Evolutionary conservation across 2,113 vertebrate genomes (phyloP), one percentile per base, ranked within the genome.

Genomic region (Emydura subglobosa): DNA sequence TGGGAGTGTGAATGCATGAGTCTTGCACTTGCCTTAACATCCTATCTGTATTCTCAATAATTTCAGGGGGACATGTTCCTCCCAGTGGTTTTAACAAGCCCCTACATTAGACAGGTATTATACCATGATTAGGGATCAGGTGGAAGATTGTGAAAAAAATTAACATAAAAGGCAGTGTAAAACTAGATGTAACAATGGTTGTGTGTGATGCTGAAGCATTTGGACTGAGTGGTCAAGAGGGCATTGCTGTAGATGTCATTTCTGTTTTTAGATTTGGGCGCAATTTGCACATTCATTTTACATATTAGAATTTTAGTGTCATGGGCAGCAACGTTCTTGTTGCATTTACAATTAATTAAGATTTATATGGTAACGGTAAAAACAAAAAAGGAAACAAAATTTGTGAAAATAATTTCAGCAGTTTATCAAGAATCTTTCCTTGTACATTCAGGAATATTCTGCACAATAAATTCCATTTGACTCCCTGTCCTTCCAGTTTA

Each of bases 371-470:
- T 8, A 47, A 47, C 5, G 47, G 47, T 47, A 47, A 47, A 47
- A 49, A 88, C 7, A 51, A 50, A 88, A 84, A 92, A 92, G 50
- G 92, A 94, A 94, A 89, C 76, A 91, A 86, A 94, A 79, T 21
- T 89, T 1, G 2, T 57, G 86, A 74, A 1, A 31, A 86, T 55
- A 31, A 7, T 39, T 84, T 86, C 57, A 83, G 89, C 88, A 92
- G 34, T 94, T 95, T 39, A 61, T 55, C 84, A 97, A 90, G 86
- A 50, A 39, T 65, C 57, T 93, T 92, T 93, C 55, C 79, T 90
- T 72, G 34, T 76, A 87, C 55, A 25, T 34, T 8, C 12, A 57
- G 50, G 59, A 90, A 22, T 0, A 4, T 61, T 78, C 79, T 79
- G 51, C 57, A 27, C 10, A 53, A 22, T 65, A 44, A 72, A 59